Base-by-base conservation (phyloP, 2,888 invertebrate genomes). In the Stenurella melanura region DNA sequence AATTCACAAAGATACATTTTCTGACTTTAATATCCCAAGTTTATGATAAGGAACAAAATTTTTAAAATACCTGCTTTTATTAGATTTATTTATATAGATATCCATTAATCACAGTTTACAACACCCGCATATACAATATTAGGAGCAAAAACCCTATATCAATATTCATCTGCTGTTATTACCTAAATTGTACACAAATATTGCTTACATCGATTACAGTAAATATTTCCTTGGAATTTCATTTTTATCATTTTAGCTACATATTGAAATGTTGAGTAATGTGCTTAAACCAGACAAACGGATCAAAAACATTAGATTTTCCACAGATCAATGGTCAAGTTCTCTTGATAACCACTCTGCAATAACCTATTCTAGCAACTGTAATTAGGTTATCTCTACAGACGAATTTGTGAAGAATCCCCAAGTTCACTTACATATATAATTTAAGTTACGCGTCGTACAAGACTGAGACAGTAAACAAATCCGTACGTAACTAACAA, bases 221-320 rank as follows among this genome's bases (percentile, higher is more conserved):
- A 42, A 58, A 58, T 34, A 57, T 21, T 21, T 58, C 21, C 58
- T 19, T 58, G 58, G 18, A 57, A 58, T 58, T 34, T 58, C 10
- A 21, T 19, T 21, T 58, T 1, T 7, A 42, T 12, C 12, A 42
- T 42, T 12, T 12, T 42, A 42, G 42, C 15, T 42, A 12, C 12
- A 42, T 6, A 42, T 12, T 42, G 12, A 42, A 3, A 12, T 7
- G 12, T 42, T 42, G 42, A 42, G 12, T 42, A 42, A 15, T 38
- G 12, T 42, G 12, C 15, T 42, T 42, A 12, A 42, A 42, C 12
- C 12, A 42, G 42, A 15, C 11, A 42, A 3, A 12, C 11, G 1
- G 11, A 38, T 10, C 11, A 42, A 42, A 42, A 42, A 42, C 42
- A 42, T 7, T 15, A 42, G 12, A 42, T 2, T 42, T 42, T 42